A percentile compares a stretch with the other conserved stretches of the same genome.
phyloP scores from a whole-genome alignment of 2,888 invertebrate species.

The Amblyteles armatorius region DNA sequence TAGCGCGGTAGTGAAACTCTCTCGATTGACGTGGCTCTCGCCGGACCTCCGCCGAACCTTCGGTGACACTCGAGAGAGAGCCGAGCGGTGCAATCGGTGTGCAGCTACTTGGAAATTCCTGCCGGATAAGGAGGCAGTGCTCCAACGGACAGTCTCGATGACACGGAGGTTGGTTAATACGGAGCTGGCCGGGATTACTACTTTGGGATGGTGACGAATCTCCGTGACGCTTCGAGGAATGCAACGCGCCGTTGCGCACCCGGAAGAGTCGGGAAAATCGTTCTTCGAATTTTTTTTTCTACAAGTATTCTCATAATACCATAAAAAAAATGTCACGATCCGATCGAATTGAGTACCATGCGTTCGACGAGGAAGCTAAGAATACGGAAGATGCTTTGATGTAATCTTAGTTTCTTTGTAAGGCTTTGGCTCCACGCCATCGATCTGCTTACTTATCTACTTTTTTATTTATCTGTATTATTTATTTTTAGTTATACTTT shows the following conservation, averaged over 20 bases:
- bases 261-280: neutral
- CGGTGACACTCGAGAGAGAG: constrained; percentile 44
- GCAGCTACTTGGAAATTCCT: constrained; percentile 46
- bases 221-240: constrained; percentile 24
- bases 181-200: neutral
- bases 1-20: constrained; percentile 61
- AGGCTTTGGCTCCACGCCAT: too few relatives aligned
- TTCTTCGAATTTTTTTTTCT: neutral
- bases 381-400: too few relatives aligned
- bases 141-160: constrained; percentile 35
- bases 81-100: neutral
- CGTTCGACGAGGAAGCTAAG: too few relatives aligned
- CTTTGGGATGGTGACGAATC: constrained; percentile 37
- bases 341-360: neutral
- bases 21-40: constrained; percentile 52
- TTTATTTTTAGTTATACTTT: too few relatives aligned
- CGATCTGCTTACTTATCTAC: too few relatives aligned
- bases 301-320: neutral
- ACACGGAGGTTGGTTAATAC: neutral
- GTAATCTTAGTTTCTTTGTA: too few relatives aligned
- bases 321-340: neutral
- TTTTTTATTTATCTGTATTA: too few relatives aligned
- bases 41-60: constrained; percentile 17
- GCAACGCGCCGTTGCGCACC: constrained; percentile 3
- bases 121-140: constrained; percentile 45